These are phyloP conservation scores for Operophtera brumata DNA, from an alignment of 2,888 invertebrate species.

Conservation along the genomic window DNA sequence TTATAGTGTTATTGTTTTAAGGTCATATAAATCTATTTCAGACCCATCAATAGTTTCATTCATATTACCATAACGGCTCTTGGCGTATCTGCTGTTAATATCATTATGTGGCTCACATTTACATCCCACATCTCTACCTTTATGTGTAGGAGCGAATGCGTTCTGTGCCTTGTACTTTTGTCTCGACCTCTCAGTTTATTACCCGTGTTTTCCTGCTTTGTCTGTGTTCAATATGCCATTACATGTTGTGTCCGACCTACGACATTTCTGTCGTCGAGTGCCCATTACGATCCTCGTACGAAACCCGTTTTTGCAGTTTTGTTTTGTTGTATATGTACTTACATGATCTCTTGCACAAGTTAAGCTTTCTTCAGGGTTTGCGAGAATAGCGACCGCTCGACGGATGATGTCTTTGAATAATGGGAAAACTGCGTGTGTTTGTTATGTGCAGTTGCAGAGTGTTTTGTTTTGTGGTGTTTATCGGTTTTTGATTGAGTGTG, in stretches of 20 bases:
- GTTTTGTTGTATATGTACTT: constrained; percentile 20
- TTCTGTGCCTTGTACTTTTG: constrained; percentile 37
- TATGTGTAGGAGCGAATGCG: constrained; percentile 42
- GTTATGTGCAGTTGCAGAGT: constrained; percentile 66
- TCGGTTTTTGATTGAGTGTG: constrained; percentile 58
- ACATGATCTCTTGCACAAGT: constrained; percentile 23
- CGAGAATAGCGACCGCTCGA: constrained; percentile 3
- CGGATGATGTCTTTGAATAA: constrained; percentile 36
- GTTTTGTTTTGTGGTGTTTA: constrained; percentile 74
- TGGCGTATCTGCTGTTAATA: constrained; percentile 54
- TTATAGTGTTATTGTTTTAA: constrained; percentile 8
- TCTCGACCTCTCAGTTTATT: constrained; percentile 45
- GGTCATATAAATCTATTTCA: constrained; percentile 24
- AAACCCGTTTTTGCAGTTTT: constrained; percentile 37
- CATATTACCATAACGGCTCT: constrained; percentile 49
- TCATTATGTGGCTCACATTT: constrained; percentile 39
- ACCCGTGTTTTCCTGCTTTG: constrained; percentile 43
- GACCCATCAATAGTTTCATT: constrained; percentile 42
- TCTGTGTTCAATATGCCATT: constrained; percentile 41
- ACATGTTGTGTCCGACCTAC: constrained; percentile 35
- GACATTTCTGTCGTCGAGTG: constrained; percentile 36
- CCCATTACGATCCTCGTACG: constrained; percentile 35
- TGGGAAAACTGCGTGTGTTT: constrained; percentile 46
- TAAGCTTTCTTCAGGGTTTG: constrained; percentile 20
- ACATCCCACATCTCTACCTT: constrained; percentile 30